Evolutionary conservation across 2,113 vertebrate genomes (phyloP).

Genomic region (Gavialis gangeticus): DNA sequence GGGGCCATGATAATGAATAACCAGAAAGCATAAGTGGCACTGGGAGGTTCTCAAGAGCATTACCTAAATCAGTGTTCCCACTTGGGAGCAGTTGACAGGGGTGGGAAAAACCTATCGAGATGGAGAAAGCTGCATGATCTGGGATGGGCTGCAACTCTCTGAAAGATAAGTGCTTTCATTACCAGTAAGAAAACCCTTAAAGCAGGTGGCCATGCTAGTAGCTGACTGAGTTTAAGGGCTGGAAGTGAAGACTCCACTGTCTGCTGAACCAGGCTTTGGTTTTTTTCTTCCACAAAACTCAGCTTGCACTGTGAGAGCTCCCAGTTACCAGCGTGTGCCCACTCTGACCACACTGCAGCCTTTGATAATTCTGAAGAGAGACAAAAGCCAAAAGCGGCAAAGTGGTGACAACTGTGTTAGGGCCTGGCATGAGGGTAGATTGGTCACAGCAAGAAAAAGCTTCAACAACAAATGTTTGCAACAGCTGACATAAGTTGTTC

Average conservation of each 20-base stretch:
- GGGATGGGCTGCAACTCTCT: neutral
- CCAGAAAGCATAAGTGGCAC: no score
- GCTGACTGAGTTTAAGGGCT: neutral
- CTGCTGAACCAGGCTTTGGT: neutral
- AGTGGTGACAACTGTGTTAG: neutral
- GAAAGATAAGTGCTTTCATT: neutral
- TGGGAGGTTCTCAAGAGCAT: no score
- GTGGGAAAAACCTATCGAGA: neutral
- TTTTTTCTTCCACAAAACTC: neutral
- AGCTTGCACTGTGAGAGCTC: neutral
- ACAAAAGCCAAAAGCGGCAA: neutral
- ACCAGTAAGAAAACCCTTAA: neutral
- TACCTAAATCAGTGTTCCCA: neutral
- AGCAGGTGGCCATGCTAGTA: neutral
- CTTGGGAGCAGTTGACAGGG: neutral
- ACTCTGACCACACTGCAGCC: neutral
- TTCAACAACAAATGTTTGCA: no score
- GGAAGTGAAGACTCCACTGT: neutral
- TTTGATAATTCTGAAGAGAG: neutral
- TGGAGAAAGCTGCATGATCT: neutral
- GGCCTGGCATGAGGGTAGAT: neutral
- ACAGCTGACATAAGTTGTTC: no score
- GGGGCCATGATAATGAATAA: no score
- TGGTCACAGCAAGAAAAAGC: no score
- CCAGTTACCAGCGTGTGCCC: neutral